A percentile compares a stretch with the other conserved stretches of the same genome.
Evolutionary conservation across 2,113 vertebrate genomes (phyloP).

Genomic region (Cebus imitator): DNA sequence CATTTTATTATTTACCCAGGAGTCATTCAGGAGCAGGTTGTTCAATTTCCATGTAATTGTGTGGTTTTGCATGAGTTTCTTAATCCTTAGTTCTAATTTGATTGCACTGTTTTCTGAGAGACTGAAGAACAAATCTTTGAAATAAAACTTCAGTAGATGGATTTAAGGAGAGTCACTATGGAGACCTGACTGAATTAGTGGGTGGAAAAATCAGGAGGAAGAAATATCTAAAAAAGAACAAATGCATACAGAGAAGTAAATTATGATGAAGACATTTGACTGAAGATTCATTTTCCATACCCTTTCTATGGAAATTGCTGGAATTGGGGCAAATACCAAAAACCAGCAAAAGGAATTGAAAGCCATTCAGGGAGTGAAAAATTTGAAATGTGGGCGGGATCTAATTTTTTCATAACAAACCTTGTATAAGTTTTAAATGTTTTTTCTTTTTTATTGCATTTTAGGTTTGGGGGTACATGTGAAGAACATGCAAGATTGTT

Average conservation of each 20-base stretch:
- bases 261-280: slow-evolving; percentile 2
- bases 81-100: too few species aligned
- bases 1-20: too few species aligned
- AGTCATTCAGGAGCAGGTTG: too few species aligned
- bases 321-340: background rate
- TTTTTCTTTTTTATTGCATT: background rate
- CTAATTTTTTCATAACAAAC: background rate
- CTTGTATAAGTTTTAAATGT: slow-evolving; percentile 7
- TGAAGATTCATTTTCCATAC: slow-evolving; percentile 11
- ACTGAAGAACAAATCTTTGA: background rate
- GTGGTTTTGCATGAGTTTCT: too few species aligned
- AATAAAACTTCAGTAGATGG: background rate
- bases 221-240: background rate
- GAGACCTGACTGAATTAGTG: background rate
- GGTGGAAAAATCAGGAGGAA: slow-evolving; percentile 4
- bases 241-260: background rate
- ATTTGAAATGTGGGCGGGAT: background rate
- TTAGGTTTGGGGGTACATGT: too few species aligned
- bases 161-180: background rate
- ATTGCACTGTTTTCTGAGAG: too few species aligned
- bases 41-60: too few species aligned
- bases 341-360: background rate
- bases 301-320: background rate
- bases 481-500: too few species aligned
- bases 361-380: background rate